Percentiles rank a stretch among this genome's conserved stretches.
Conservation (phyloP, 2,888 invertebrate genomes). For the Xanthia togata region DNA sequence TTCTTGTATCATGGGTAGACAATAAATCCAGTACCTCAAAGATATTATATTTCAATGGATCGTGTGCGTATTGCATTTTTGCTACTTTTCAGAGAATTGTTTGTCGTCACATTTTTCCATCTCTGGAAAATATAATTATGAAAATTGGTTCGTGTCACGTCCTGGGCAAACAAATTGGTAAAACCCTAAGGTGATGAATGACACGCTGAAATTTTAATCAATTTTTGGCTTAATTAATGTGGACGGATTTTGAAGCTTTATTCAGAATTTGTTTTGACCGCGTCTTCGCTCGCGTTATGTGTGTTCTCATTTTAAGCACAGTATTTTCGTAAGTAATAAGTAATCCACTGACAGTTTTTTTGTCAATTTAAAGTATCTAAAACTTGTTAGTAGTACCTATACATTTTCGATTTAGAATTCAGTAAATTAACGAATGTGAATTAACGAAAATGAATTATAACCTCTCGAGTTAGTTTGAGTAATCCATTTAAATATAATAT, state of each 20-base stretch:
- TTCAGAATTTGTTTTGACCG: background rate
- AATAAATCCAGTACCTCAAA: background rate
- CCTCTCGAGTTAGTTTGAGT: background rate
- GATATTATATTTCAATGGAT: background rate
- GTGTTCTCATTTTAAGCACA: background rate
- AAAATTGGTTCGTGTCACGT: conserved; percentile 7
- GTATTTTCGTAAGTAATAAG: background rate
- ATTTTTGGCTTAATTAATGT: conserved; percentile 7
- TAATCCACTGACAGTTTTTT: background rate
- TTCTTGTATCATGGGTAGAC: background rate
- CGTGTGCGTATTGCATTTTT: background rate
- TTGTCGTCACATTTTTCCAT: background rate
- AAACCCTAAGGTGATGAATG: conserved; percentile 9
- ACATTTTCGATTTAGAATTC: background rate
- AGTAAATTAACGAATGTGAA: background rate
- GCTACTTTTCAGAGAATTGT: background rate
- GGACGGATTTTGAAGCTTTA: background rate
- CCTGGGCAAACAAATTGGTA: background rate
- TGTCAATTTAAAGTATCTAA: background rate
- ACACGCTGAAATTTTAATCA: conserved; percentile 27
- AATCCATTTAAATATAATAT: too few relatives aligned
- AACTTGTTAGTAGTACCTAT: background rate
- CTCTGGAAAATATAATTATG: background rate
- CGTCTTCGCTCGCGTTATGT: too few relatives aligned
- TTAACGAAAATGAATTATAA: background rate